Evolutionary conservation across 2,888 invertebrate species (phyloP), one percentile per base, ranked within the genome.

Genomic region (Protonemura montana): DNA sequence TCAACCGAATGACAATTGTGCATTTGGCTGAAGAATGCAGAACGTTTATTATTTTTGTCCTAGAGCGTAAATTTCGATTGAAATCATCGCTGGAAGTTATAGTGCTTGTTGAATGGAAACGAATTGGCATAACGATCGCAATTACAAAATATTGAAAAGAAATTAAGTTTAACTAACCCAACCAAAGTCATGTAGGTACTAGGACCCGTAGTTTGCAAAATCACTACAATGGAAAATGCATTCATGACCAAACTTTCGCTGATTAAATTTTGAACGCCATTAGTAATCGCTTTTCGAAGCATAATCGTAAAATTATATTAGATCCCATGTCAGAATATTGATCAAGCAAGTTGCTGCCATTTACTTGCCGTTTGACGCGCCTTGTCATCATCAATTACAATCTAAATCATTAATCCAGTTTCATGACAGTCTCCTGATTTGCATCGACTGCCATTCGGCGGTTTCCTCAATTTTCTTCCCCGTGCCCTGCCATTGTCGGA

Each of bases 301-400:
- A 59, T 59, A 21, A 59, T 59, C 59, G 21, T 59, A 59, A 59
- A 21, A 10, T 59, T 59, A 21, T 59, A 59, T 59, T 21, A 21
- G 35, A 21, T 21, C 16, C 1, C 16, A 2, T 59, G 59, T 59
- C 59, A 10, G 5, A 21, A 16, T 59, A 59, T 59, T 59, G 59
- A 59, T 59, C 59, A 59, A 59, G 59, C 59, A 59, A 59, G 59
- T 59, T 59, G 13, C 59, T 59, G 3, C 59, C 59, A 59, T 59
- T 59, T 59, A 59, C 59, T 59, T 59, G 7, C 21, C 59, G 59
- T 10, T 59, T 59, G 59, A 59, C 59, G n/a, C n/a, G 59, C 21
- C 59, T 10, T 59, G 59, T 81, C 82, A 41, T 82, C 82, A 82
- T 82, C 35, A 82, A 82, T 82, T 82, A 82, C 26, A 82, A 41